Evolutionary conservation across 2,888 invertebrate genomes (phyloP).

Genomic region (Corythucha ciliata): DNA sequence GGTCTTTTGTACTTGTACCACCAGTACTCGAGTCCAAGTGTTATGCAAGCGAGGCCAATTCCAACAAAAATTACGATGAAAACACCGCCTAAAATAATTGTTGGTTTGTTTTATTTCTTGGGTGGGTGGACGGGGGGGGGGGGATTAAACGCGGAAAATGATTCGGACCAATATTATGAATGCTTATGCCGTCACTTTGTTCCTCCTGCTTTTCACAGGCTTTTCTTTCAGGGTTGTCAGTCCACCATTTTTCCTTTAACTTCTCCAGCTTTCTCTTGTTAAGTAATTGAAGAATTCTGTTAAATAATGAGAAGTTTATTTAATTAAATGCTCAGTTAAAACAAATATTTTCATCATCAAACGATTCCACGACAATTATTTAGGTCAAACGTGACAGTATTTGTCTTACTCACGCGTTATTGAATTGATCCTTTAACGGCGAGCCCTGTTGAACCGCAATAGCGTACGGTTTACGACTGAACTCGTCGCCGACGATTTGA

Average conservation of each 20-base stretch:
- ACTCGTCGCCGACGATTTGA: constrained; percentile 85
- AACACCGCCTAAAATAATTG: constrained; percentile 55
- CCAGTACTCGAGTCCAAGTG: constrained; percentile 88
- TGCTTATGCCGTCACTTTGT: constrained; percentile 93
- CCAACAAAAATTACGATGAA: constrained; percentile 96
- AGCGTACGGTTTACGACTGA: constrained; percentile 93
- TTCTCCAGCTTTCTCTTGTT: constrained; percentile 88
- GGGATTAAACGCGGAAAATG: neutral
- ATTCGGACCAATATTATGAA: constrained; percentile 76
- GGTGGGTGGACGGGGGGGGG: neutral
- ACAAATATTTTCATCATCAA: no score
- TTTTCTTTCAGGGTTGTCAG: constrained; percentile 65
- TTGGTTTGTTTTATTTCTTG: neutral
- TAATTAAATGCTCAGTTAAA: no score
- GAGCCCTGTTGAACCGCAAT: constrained; percentile 95
- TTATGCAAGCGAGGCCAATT: constrained; percentile 81
- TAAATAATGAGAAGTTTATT: constrained; percentile 1
- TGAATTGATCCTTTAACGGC: constrained; percentile 85
- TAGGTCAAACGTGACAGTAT: neutral
- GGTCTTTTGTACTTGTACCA: constrained; percentile 66
- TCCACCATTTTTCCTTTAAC: constrained; percentile 96
- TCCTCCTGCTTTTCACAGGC: constrained; percentile 80
- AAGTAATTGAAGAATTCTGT: constrained; percentile 80
- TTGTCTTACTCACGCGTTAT: constrained; percentile 69
- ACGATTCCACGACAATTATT: no score